These are phyloP conservation scores for Yasuhikotakia modesta DNA, from an alignment of 2,797 vertebrate species.

Conservation along the genomic window DNA sequence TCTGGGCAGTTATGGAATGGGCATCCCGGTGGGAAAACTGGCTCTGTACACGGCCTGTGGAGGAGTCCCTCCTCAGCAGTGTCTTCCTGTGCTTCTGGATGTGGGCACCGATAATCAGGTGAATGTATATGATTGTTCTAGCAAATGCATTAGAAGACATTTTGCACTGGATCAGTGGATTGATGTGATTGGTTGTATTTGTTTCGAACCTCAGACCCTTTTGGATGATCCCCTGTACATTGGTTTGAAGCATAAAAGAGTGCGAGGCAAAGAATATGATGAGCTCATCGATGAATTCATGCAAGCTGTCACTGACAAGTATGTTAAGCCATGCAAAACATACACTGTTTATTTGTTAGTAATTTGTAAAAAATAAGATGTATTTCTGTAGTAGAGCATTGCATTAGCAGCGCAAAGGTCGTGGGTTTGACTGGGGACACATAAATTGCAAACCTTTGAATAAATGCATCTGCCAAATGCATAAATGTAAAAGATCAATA, in stretches of 20 bases:
- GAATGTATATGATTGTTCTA: neutral
- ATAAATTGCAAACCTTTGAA: too few relatives aligned
- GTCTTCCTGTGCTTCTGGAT: slow-evolving; percentile 85
- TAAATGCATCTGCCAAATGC: neutral
- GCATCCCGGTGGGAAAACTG: slow-evolving; percentile 86
- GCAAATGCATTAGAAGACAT: neutral
- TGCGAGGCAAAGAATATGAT: slow-evolving; percentile 92
- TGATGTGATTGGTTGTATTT: neutral
- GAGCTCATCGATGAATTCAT: slow-evolving; percentile 96
- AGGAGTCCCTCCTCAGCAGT: slow-evolving; percentile 83
- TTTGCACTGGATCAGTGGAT: neutral
- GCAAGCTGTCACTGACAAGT: slow-evolving; percentile 95
- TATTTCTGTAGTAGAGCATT: too few relatives aligned
- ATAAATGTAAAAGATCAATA: neutral
- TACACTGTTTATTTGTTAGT: neutral
- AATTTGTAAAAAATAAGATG: too few relatives aligned
- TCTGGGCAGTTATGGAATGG: slow-evolving; percentile 86
- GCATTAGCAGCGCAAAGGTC: too few relatives aligned
- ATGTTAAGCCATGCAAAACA: slow-evolving; percentile 20
- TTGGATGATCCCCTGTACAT: slow-evolving; percentile 94
- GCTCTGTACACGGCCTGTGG: slow-evolving; percentile 87
- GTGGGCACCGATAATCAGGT: slow-evolving; percentile 89
- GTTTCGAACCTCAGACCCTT: slow-evolving; percentile 76
- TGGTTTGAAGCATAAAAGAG: slow-evolving; percentile 91
- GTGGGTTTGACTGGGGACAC: too few relatives aligned